phyloP scores from a whole-genome alignment of 2,888 invertebrate genomes.

The Agonopterix subpropinquella region DNA sequence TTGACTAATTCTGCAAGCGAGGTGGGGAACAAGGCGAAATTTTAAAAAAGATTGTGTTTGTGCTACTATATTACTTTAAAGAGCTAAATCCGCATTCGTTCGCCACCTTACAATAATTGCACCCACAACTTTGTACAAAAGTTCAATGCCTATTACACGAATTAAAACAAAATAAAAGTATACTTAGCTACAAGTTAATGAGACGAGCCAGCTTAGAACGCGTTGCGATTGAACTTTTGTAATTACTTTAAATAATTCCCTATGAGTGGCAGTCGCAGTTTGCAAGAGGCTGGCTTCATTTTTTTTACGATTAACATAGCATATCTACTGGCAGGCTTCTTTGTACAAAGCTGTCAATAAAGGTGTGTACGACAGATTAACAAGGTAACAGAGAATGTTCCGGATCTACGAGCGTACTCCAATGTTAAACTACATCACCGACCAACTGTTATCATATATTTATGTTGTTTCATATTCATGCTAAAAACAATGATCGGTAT shows the following conservation, averaged over 20 bases:
- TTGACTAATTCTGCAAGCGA: no score
- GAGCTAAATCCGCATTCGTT: no score
- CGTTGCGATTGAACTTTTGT: conserved; percentile 55
- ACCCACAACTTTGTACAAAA: conserved; percentile 65
- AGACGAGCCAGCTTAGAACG: background rate
- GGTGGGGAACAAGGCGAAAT: no score
- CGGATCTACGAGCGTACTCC: background rate
- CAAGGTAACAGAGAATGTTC: conserved; percentile 6
- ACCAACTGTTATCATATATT: no score
- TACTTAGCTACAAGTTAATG: background rate
- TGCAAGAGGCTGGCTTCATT: conserved; percentile 41
- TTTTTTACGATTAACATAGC: conserved; percentile 17
- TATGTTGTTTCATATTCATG: no score
- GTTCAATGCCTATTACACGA: conserved; percentile 43
- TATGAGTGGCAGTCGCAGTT: conserved; percentile 44
- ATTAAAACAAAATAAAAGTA: conserved; percentile 10
- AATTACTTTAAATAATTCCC: conserved; percentile 20
- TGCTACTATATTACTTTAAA: no score
- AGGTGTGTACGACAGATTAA: conserved; percentile 20
- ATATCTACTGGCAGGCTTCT: conserved; percentile 40
- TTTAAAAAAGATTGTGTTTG: no score
- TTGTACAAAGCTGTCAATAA: conserved; percentile 63
- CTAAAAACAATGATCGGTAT: no score
- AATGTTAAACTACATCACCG: no score
- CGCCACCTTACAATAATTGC: background rate